A percentile compares a stretch with the other conserved stretches of the same genome.
These are phyloP conservation scores for Eupithecia vulgata DNA, from an alignment of 2,888 invertebrate genomes.

Conservation along the genomic window DNA sequence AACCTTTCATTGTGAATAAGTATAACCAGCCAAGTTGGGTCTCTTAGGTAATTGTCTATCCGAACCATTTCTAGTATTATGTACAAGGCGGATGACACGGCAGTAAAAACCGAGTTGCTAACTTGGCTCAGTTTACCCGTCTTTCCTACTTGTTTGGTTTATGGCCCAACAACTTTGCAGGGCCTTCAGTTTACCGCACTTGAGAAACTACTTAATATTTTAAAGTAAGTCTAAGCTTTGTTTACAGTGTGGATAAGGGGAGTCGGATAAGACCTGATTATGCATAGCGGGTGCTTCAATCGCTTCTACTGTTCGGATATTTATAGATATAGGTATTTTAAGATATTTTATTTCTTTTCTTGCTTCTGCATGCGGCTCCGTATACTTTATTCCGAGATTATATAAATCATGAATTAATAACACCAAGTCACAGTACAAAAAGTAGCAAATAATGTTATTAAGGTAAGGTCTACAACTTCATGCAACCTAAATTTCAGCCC, in stretches of 20 bases:
- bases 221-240: slow-evolving; percentile 26
- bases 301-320: too few relatives aligned
- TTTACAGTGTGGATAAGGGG: not conserved
- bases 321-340: too few relatives aligned
- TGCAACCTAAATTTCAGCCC: too few relatives aligned
- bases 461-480: too few relatives aligned
- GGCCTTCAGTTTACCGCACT: slow-evolving; percentile 43
- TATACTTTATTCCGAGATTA: too few relatives aligned
- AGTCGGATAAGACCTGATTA: not conserved
- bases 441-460: too few relatives aligned
- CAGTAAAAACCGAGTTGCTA: slow-evolving; percentile 34
- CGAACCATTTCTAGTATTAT: slow-evolving; percentile 34
- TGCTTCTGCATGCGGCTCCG: too few relatives aligned
- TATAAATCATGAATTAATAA: too few relatives aligned
- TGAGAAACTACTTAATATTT: slow-evolving; percentile 44
- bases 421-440: too few relatives aligned
- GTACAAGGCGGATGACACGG: slow-evolving; percentile 38
- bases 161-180: slow-evolving; percentile 36
- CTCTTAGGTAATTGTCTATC: not conserved
- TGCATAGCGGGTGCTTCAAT: not conserved
- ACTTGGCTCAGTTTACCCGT: slow-evolving; percentile 9
- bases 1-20: too few relatives aligned
- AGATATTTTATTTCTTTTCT: too few relatives aligned
- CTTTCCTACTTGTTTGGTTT: slow-evolving; percentile 27
- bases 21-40: too few relatives aligned